These are phyloP conservation scores for Actinopyga echinites DNA, from an alignment of 53 echinoderm and acorn worm genomes.

Conservation along the genomic window DNA sequence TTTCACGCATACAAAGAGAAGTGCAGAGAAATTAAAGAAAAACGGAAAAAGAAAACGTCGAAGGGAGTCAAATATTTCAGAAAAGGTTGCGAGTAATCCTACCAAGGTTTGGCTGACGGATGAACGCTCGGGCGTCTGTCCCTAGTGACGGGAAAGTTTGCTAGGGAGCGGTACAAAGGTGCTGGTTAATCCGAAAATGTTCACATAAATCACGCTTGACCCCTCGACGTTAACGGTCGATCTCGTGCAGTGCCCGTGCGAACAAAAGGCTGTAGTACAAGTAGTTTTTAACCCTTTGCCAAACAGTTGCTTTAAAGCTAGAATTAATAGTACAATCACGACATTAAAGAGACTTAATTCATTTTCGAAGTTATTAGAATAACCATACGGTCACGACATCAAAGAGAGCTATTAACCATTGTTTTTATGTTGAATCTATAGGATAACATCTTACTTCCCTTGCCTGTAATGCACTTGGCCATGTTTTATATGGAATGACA, in stretches of 20 bases:
- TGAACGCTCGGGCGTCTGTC: constrained; percentile 25
- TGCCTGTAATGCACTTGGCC: too few species aligned
- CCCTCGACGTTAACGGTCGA: background rate
- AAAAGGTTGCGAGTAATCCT: background rate
- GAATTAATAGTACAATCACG: too few species aligned
- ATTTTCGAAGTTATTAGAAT: too few species aligned
- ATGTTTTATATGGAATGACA: too few species aligned
- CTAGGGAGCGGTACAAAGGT: background rate
- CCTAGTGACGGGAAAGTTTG: background rate
- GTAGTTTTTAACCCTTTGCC: too few species aligned
- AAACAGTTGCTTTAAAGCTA: too few species aligned
- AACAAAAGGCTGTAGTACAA: constrained; percentile 4
- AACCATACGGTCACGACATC: too few species aligned
- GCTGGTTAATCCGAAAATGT: background rate
- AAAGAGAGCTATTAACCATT: too few species aligned
- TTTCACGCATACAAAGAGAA: background rate
- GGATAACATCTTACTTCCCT: too few species aligned
- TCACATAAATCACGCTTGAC: constrained; percentile 12
- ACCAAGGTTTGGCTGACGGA: background rate
- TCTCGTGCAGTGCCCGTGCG: constrained; percentile 3
- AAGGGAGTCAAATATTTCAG: background rate
- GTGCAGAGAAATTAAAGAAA: background rate
- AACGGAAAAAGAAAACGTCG: background rate
- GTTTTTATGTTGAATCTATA: too few species aligned
- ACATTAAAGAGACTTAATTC: too few species aligned